Conservation (phyloP, 1,140 invertebrate genomes). For the Orchesella cincta region DNA sequence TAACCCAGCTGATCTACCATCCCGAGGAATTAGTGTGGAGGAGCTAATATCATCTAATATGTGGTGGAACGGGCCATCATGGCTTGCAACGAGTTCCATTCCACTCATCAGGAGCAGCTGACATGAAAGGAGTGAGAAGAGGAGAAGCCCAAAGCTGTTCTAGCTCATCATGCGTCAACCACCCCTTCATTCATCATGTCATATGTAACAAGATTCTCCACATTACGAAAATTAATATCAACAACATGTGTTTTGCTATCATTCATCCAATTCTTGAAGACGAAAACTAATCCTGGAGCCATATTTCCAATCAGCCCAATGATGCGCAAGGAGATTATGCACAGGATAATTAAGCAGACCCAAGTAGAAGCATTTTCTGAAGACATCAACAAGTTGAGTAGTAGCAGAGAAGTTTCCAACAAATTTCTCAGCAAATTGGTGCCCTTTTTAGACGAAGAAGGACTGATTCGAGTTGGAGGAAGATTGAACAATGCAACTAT, state of each 20-base stretch:
- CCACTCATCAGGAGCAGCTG: neutral
- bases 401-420: neutral
- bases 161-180: no score
- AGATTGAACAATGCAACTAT: constrained; percentile 42
- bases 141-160: neutral
- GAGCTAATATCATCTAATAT: neutral
- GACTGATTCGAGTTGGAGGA: constrained; percentile 47
- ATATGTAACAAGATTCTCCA: no score
- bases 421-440: neutral
- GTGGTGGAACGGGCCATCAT: neutral
- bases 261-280: no score
- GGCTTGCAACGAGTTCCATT: neutral
- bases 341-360: neutral
- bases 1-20: constrained; percentile 9
- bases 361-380: neutral
- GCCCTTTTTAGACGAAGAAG: constrained; percentile 41
- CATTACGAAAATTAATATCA: no score
- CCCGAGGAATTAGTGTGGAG: neutral
- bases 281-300: no score
- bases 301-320: no score
- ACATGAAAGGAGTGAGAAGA: neutral
- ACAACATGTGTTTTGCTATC: no score
- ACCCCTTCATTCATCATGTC: no score
- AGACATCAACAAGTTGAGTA: neutral
- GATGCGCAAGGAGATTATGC: no score